These are phyloP conservation scores for Temnothorax curvispinosus DNA, from an alignment of 1,140 invertebrate genomes.

Conservation along the genomic window DNA sequence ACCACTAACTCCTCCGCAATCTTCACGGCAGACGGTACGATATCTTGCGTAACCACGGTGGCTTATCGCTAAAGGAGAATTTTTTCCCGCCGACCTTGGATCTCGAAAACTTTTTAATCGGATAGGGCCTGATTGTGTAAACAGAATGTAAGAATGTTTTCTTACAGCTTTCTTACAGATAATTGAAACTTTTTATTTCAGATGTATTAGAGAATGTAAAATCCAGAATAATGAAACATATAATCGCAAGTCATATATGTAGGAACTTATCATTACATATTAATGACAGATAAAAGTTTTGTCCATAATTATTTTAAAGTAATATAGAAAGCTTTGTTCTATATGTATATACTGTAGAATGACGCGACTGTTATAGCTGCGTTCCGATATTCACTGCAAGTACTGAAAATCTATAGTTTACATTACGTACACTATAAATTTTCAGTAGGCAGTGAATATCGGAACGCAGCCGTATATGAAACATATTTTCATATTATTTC, in stretches of 20 bases:
- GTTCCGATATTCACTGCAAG: too few species aligned
- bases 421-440: too few species aligned
- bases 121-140: neutral
- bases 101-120: slow-evolving; percentile 42
- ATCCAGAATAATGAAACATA: neutral
- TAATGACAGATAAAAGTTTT: neutral
- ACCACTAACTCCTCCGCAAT: slow-evolving; percentile 29
- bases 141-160: neutral
- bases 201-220: neutral
- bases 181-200: neutral
- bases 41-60: slow-evolving; percentile 41
- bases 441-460: too few species aligned
- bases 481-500: neutral
- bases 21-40: slow-evolving; percentile 45
- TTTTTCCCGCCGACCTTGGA: slow-evolving; percentile 26
- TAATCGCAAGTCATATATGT: neutral
- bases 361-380: too few species aligned
- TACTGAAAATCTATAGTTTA: too few species aligned
- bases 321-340: neutral
- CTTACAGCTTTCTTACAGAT: neutral
- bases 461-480: too few species aligned
- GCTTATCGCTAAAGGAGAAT: slow-evolving; percentile 20
- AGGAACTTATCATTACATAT: neutral
- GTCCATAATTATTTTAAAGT: neutral
- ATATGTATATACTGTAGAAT: too few species aligned